phyloP scores from a whole-genome alignment of 2,888 invertebrate species.

The Cremastinae sp. region DNA sequence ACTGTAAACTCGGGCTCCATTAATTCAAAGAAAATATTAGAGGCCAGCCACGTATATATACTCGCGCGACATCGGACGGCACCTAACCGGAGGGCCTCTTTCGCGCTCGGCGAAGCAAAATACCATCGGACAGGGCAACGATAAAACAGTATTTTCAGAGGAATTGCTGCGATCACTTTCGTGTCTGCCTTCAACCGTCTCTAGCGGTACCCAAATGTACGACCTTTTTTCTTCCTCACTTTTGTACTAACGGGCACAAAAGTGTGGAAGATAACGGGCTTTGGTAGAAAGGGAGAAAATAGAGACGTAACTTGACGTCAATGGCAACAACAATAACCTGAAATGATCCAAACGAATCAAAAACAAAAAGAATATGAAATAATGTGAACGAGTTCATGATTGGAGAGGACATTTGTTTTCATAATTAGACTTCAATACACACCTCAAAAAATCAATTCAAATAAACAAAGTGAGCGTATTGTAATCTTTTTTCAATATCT shows the following conservation, averaged over 20 bases:
- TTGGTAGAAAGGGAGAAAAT: constrained; percentile 8
- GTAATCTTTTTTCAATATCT: too few relatives aligned
- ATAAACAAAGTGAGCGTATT: not conserved
- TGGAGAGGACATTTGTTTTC: too few relatives aligned
- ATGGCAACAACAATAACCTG: constrained; percentile 14
- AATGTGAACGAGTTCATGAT: not conserved
- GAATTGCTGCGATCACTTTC: constrained; percentile 44
- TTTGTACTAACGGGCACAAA: constrained; percentile 2
- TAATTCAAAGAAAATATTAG: constrained; percentile 73
- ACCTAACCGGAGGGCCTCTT: constrained; percentile 49
- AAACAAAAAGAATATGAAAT: not conserved
- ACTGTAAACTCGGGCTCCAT: constrained; percentile 60
- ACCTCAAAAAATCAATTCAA: not conserved
- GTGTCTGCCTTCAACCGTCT: too few relatives aligned
- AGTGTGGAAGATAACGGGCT: constrained; percentile 15
- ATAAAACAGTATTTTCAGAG: constrained; percentile 62
- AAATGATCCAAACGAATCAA: not conserved
- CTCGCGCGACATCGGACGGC: constrained; percentile 31
- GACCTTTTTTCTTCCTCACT: not conserved
- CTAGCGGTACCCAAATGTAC: not conserved
- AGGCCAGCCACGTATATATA: constrained; percentile 28
- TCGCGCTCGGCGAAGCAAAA: constrained; percentile 40
- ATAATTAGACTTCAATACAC: too few relatives aligned
- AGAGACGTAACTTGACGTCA: not conserved
- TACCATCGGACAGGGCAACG: constrained; percentile 40